Evolutionary conservation across 2,888 invertebrate species (phyloP).

Genomic region (Pycnomerus fuliginosus): DNA sequence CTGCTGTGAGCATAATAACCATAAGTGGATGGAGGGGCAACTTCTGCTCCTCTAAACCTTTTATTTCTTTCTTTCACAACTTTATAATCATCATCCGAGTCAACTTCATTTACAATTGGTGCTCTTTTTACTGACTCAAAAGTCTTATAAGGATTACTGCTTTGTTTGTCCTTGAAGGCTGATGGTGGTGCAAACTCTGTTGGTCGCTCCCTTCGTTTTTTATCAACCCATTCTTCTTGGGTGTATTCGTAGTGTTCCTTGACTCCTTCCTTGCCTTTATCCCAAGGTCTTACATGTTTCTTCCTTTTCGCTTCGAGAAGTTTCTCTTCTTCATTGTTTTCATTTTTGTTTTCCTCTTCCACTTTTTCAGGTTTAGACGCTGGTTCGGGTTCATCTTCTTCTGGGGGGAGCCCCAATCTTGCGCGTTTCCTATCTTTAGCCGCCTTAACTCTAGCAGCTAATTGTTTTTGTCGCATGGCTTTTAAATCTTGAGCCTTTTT

Average conservation of each 20-base stretch:
- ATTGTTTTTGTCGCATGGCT: slow-evolving; percentile 63
- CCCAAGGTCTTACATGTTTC: slow-evolving; percentile 69
- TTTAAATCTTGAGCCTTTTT: slow-evolving; percentile 62
- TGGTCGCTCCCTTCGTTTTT: slow-evolving; percentile 69
- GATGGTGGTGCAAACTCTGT: slow-evolving; percentile 76
- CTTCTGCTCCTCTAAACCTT: slow-evolving; percentile 54
- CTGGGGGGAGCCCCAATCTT: slow-evolving; percentile 70
- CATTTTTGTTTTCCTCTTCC: slow-evolving; percentile 32
- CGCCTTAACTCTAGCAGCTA: slow-evolving; percentile 69
- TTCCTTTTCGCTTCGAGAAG: slow-evolving; percentile 57
- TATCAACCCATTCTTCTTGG: slow-evolving; percentile 76
- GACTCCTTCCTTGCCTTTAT: slow-evolving; percentile 67
- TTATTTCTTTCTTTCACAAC: not conserved
- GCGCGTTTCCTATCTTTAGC: slow-evolving; percentile 73
- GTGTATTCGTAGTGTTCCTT: slow-evolving; percentile 60
- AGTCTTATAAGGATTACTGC: slow-evolving; percentile 17
- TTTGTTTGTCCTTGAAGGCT: slow-evolving; percentile 21
- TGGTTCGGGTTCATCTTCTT: slow-evolving; percentile 54
- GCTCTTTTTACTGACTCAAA: slow-evolving; percentile 29
- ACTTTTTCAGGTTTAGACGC: slow-evolving; percentile 38
- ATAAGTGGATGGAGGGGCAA: slow-evolving; percentile 66
- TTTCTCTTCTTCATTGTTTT: slow-evolving; percentile 52
- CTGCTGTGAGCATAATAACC: slow-evolving; percentile 61
- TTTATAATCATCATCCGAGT: slow-evolving; percentile 26
- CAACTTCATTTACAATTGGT: slow-evolving; percentile 37